Base-by-base conservation (phyloP, 2,797 vertebrate genomes). In the Todus mexicanus region DNA sequence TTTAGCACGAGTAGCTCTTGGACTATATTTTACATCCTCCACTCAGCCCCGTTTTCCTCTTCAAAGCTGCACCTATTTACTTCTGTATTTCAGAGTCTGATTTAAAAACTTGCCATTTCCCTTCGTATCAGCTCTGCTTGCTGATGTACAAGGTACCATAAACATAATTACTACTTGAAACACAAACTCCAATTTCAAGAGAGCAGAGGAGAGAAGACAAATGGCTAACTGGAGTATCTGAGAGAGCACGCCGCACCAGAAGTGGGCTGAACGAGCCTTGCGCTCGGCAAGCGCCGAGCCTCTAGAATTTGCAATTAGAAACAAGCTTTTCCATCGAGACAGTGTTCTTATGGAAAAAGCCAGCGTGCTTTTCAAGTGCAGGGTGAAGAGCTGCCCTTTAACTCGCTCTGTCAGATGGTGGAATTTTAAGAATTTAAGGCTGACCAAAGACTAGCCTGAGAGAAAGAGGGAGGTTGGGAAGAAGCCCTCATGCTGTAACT, bases 401-500 rank as follows among this genome's bases (percentile, higher is more conserved):
- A 68, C 69, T 93, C 35, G n/a, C 90, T 91, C 51, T 92, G 86
- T 91, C 95, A 91, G 78, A 95, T 35, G 70, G 74, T 77, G 96
- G 96, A 97, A 98, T 97, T 90, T 93, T 66, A 97, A 96, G 95
- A 97, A 97, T 97, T 96, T 87, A 75, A 94, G 89, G 91, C 90
- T 90, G 89, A 94, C 94, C 91, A 81, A 94, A 93, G 81, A 71
- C 65, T 25, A 87, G 92, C 64, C 88, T 93, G 93, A 97, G 92
- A 97, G 96, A 96, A 95, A 91, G 66, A 74, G 75, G 92, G 87
- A 95, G 84, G 78, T 79, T 91, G 71, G 50, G 90, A 96, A 95
- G 96, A 97, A 97, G 97, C 87, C 77, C 84, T 95, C 63, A 18
- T 51, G 89, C 84, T 96, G 98, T 98, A 98, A 98, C 97, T 95